These are phyloP conservation scores for Rhopalosiphum nymphaeae DNA, from an alignment of 2,888 invertebrate genomes.

Conservation along the genomic window DNA sequence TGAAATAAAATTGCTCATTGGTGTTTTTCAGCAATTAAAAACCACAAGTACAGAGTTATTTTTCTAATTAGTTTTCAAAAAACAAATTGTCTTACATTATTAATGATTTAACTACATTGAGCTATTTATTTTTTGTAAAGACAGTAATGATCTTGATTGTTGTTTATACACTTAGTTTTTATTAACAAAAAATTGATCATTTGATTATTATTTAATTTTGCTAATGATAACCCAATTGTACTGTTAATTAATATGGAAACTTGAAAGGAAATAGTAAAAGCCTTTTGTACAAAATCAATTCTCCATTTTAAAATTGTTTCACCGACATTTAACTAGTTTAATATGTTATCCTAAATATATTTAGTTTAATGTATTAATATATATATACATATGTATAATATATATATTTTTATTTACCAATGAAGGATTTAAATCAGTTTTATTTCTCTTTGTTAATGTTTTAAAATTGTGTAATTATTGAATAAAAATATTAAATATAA, in stretches of 20 bases:
- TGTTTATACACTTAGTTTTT: constrained; percentile 52
- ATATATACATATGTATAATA: constrained; percentile 10
- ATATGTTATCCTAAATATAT: constrained; percentile 46
- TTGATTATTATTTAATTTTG: constrained; percentile 38
- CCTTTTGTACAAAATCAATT: constrained; percentile 59
- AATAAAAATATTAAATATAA: constrained; percentile 48
- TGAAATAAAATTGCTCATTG: constrained; percentile 57
- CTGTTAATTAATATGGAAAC: constrained; percentile 38
- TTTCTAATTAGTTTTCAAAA: constrained; percentile 30
- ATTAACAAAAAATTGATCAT: constrained; percentile 53
- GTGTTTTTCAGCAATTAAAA: constrained; percentile 34
- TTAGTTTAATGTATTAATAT: constrained; percentile 26
- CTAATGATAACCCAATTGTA: constrained; percentile 4
- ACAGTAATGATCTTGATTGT: constrained; percentile 42
- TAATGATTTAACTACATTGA: constrained; percentile 45
- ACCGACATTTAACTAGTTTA: constrained; percentile 28
- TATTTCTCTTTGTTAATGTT: constrained; percentile 60
- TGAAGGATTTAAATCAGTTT: constrained; percentile 50
- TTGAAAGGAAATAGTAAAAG: constrained; percentile 45
- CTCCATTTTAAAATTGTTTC: constrained; percentile 33
- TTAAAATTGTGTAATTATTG: constrained; percentile 64
- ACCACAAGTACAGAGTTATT: constrained; percentile 38
- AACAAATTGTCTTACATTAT: constrained; percentile 15
- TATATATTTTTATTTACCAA: constrained; percentile 55
- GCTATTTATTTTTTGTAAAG: constrained; percentile 43